Evolutionary conservation across 2,797 vertebrate genomes (phyloP), one percentile per base, ranked within the genome.

Genomic region (Alcedo atthis): DNA sequence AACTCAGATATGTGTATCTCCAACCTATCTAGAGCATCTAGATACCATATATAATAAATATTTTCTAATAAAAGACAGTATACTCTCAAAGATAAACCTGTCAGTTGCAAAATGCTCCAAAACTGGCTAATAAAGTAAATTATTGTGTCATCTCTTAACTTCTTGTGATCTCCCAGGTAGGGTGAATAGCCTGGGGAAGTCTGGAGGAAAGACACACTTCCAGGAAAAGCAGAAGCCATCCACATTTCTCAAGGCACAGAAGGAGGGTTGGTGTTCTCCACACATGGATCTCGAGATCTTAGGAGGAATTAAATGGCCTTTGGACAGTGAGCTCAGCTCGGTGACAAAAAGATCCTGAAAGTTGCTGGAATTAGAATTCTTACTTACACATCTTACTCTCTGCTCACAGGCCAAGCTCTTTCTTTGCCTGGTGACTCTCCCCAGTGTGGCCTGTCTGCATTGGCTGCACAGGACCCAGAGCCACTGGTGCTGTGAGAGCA

Each of bases 41-140:
- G 71, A 67, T 21, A 63, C 10, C 43, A 80, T 10, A 35, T n/a
- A 77, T 19, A 79, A 79, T 24, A 82, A 92, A 92, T 91, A 22
- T 20, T 58, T 71, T 74, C 45, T 63, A 55, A 58, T 54, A 37
- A 32, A 43, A 18, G 0, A 35, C 0, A 0, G 3, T 75, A 15
- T 43, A 16, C 42, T 84, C 90, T 53, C 54, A 78, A 69, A 89
- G 28, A 55, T 22, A 89, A 89, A 85, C 30, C 42, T 35, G 10
- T n/a, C 57, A 68, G 37, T 20, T 80, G 57, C 49, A 67, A 81
- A 64, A 77, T 32, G 17, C n/a, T 89, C 7, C 15, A 59, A 57
- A 86, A 80, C 28, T 37, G 53, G 17, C 13, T 71, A 70, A 64
- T 20, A 16, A 9, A 62, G 25, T 35, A 37, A 37, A 83, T 24